Base-by-base conservation (phyloP, 2,888 invertebrate species). In the Trichacis sp. region DNA sequence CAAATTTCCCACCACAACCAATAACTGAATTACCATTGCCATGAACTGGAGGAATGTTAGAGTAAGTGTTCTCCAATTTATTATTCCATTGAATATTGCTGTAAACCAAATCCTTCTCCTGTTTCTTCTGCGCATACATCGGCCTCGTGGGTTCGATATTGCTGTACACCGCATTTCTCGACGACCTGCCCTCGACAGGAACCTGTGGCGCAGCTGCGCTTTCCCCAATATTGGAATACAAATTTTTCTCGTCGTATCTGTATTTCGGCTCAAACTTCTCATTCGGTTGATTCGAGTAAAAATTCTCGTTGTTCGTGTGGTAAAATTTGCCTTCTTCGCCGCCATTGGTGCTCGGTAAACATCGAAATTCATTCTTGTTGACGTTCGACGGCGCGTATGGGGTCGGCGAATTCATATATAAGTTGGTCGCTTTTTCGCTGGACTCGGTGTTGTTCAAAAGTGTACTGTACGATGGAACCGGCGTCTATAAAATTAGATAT, bases 401-500 rank as follows among this genome's bases (percentile, higher is more conserved):
- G 6, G 81, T 79, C 56, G 85, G 78, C 15, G 82, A 74, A 68
- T 85, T 81, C 68, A 84, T 77, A 65, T 84, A 80, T 65, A 83
- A 70, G 65, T 81, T 84, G 8, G 78, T 71, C 24, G 79, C 53
- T 60, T 81, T 79, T 36, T 81, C 80, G 42, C 72, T 78, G 14
- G 76, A 73, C 24, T 79, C 77, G 48, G 84, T 81, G 74, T 88
- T 86, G 67, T 89, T 91, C 42, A 91, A 83, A 50, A 93, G 88
- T 19, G 92, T 88, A 33, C 93, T 91, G 81, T 91, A 94, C 6
- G 91, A 91, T 1, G 93, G 93, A 76, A 92, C 92, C 52, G 91
- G 87, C 52, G 90, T 86, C 72, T 24, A n/a, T n/a, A n/a, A n/a
- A n/a, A n/a, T n/a, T n/a, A n/a, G n/a, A n/a, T n/a, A n/a, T n/a